These are phyloP conservation scores for Apodemia duryi DNA, from an alignment of 2,888 invertebrate genomes.

Conservation along the genomic window DNA sequence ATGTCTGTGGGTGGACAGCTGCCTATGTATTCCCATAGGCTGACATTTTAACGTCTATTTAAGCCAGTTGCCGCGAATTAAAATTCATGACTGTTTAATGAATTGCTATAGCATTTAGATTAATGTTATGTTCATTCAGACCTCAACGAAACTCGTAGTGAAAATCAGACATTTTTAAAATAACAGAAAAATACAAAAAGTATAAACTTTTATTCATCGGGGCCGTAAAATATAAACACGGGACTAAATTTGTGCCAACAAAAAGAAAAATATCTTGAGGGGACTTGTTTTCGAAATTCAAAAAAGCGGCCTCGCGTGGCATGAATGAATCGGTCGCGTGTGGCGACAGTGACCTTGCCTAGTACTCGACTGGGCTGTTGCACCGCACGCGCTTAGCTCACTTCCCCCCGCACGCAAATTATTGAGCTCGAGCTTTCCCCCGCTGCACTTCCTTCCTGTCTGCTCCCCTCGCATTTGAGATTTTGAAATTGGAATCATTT, in stretches of 20 bases:
- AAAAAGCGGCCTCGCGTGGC: constrained; percentile 32
- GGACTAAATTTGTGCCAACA: background rate
- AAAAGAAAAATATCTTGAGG: background rate
- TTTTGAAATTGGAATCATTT: constrained; percentile 26
- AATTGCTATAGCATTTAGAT: too few species aligned
- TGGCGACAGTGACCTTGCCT: constrained; percentile 65
- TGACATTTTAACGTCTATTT: too few species aligned
- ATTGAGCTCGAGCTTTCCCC: constrained; percentile 55
- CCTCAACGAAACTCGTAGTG: too few species aligned
- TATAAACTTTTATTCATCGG: background rate
- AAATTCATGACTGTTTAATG: too few species aligned
- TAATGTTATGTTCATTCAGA: too few species aligned
- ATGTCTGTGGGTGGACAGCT: too few species aligned
- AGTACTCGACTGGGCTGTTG: constrained; percentile 56
- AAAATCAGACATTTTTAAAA: too few species aligned
- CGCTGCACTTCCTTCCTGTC: constrained; percentile 30
- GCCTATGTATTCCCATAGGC: too few species aligned
- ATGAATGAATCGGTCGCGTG: constrained; percentile 62
- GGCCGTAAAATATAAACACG: background rate
- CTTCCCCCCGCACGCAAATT: constrained; percentile 59
- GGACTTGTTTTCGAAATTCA: constrained; percentile 20
- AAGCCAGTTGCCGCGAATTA: too few species aligned
- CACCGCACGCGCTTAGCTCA: constrained; percentile 41
- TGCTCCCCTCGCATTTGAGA: constrained; percentile 23
- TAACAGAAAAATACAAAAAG: background rate